These are phyloP conservation scores for Chrysolina haemoptera DNA, from an alignment of 2,888 invertebrate genomes.

Conservation along the genomic window DNA sequence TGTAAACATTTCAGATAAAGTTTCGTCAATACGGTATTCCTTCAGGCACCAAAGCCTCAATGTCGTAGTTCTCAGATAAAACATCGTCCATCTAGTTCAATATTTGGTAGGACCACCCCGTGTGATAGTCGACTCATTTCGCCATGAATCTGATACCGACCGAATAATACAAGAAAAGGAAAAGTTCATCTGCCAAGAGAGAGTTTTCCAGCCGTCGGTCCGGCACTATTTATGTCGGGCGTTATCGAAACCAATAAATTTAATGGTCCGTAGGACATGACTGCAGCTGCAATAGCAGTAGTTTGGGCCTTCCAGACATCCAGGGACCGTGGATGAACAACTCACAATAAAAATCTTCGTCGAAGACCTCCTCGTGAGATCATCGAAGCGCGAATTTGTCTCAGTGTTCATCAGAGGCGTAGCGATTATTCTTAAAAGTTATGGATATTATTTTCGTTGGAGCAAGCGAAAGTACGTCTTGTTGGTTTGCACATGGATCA, in stretches of 20 bases:
- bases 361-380: slow-evolving; percentile 8
- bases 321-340: slow-evolving; percentile 34
- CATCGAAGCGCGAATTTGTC: not conserved
- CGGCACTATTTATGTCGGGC: slow-evolving; percentile 42
- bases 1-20: no score
- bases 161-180: slow-evolving; percentile 18
- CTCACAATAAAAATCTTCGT: slow-evolving; percentile 43
- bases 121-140: slow-evolving; percentile 1
- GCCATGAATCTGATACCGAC: slow-evolving; percentile 23
- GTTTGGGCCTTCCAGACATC: slow-evolving; percentile 26
- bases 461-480: no score
- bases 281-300: slow-evolving; percentile 47
- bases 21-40: no score
- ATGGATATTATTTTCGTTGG: not conserved
- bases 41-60: no score
- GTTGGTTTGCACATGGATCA: no score
- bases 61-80: no score
- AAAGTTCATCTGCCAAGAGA: slow-evolving; percentile 25
- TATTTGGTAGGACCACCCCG: slow-evolving; percentile 7
- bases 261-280: slow-evolving; percentile 58
- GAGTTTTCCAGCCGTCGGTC: slow-evolving; percentile 22
- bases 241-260: slow-evolving; percentile 59
- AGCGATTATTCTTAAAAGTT: not conserved
- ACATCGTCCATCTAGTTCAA: no score
- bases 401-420: slow-evolving; percentile 3